Evolutionary conservation across 2,888 invertebrate genomes (phyloP), one percentile per base, ranked within the genome.

Genomic region (Amphipoea lucens): DNA sequence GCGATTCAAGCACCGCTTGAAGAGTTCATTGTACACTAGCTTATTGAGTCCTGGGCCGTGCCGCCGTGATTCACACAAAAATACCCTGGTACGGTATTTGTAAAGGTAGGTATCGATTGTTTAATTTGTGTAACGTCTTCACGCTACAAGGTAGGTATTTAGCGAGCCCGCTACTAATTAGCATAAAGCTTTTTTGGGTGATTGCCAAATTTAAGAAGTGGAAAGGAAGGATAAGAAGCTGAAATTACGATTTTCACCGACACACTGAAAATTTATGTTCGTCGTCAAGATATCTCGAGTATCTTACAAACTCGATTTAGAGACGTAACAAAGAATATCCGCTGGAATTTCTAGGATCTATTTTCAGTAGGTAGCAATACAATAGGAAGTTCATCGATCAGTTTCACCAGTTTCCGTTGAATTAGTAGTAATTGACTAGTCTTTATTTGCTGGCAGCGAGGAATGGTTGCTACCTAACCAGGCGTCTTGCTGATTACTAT

Each of bases 111-210:
- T 76, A 86, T 77, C 36, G 74, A 80, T 74, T 74, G 67, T 63
- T 70, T 74, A 76, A 80, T 72, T 83, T 78, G 36, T 87, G 67
- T 76, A 68, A 74, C 67, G 70, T 86, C 71, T 71, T 79, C 36
- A 75, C 23, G 57, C 60, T 51, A 80, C 74, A 63, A 48, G 63
- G 68, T n/a, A 73, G 36, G 63, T 65, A 74, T 51, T 45, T 68
- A 75, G 72, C 82, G 84, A 81, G 78, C 86, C 81, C 78, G 80
- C 79, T 77, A 76, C 89, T 93, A 93, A 94, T 94, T 94, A 94
- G 91, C 92, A 90, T 92, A 93, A 90, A 92, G 92, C 93, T 91
- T 92, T 91, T 85, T 86, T 94, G 94, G 94, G 89, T 86, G 89
- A 90, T 90, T 87, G 93, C 94, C 94, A 94, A 92, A 92, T 90